These are phyloP conservation scores for Baccha elongata DNA, from an alignment of 2,888 invertebrate species.

Conservation along the genomic window DNA sequence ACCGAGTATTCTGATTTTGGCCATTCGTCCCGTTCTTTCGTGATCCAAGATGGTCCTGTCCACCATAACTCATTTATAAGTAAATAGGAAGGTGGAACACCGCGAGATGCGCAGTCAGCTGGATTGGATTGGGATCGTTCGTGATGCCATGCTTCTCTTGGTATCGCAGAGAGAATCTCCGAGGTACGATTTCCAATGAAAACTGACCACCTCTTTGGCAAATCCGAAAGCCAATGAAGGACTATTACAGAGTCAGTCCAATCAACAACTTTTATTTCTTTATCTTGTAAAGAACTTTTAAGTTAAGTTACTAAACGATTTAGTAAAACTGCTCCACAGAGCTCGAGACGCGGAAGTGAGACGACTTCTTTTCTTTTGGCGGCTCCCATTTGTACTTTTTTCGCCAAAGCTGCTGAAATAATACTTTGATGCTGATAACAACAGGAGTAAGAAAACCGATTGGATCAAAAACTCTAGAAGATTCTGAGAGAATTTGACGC, in stretches of 20 bases:
- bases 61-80: not conserved
- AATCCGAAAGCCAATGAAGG: conserved; percentile 16
- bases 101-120: conserved; percentile 8
- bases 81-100: conserved; percentile 11
- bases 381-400: no score
- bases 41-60: not conserved
- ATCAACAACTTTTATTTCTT: no score
- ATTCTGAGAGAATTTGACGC: no score
- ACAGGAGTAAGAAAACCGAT: no score
- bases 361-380: no score
- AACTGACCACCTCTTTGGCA: conserved; percentile 12
- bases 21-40: not conserved
- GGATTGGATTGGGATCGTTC: conserved; percentile 9
- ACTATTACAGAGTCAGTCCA: conserved; percentile 4
- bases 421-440: no score
- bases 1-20: not conserved
- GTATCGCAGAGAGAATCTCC: conserved; percentile 12
- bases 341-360: no score
- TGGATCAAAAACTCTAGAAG: no score
- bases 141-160: conserved; percentile 1
- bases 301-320: no score
- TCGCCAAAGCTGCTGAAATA: no score
- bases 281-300: no score
- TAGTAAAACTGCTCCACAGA: no score
- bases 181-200: conserved; percentile 24